Base-by-base conservation (phyloP, 2,113 vertebrate genomes). In the Lasiurus borealis region DNA sequence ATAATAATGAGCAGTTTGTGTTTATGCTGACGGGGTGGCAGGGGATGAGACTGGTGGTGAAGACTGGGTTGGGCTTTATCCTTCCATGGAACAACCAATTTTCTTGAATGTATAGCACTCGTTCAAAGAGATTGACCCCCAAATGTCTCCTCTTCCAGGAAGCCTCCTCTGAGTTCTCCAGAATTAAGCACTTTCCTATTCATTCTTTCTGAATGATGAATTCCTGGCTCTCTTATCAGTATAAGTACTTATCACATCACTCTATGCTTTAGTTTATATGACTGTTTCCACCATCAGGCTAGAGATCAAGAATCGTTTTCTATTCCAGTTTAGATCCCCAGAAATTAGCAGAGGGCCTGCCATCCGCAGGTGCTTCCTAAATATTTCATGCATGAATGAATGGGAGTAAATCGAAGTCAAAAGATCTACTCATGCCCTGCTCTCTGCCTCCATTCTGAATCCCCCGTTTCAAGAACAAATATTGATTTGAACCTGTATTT, bases 301-400 rank as follows among this genome's bases (percentile, higher is more conserved):
- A 29, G 73, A 75, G 27, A 68, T 27, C 31, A 69, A 69, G 16
- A 50, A 85, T 23, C 57, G 21, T 66, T 93, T 84, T 85, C 46
- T 73, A 36, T 54, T 91, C 71, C 36, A 27, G 78, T 75, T 64
- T 64, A 80, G 48, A 87, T 66, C 23, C 50, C 27, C n/a, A 88
- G 94, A 93, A 89, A 93, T 64, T 23, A 82, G 78, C 77, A 68
- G 82, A 88, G 31, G 54, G 8, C 23, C 5, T 62, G 69, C 31
- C 19, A 85, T 6, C 73, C 4, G 76, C 72, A 34, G 29, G 78
- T 40, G 72, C 69, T 81, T 62, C 73, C 88, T 78, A 90, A 77
- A 77, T 66, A 52, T 91, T 85, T 89, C 62, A 81, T 36, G 27
- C 10, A 64, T 87, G 16, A 90, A 90, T 59, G 88, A 75, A 89